Evolutionary conservation across 2,888 invertebrate genomes (phyloP).

Genomic region (Amorpha juglandis): DNA sequence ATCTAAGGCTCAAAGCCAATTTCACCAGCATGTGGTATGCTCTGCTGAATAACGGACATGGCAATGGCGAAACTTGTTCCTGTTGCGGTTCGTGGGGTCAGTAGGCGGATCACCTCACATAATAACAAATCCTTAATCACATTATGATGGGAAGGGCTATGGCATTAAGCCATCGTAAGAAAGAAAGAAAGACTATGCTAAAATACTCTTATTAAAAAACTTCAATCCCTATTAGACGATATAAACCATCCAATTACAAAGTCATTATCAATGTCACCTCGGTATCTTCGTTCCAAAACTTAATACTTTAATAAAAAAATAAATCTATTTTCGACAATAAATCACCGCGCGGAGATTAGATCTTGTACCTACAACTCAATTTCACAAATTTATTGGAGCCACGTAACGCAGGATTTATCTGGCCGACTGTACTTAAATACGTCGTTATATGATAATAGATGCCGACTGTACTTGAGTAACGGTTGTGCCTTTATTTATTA

Average conservation of each 20-base stretch:
- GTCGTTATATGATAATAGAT: constrained; percentile 73
- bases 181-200: no score
- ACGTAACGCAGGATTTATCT: constrained; percentile 68
- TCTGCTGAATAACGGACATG: no score
- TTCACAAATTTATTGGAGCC: constrained; percentile 76
- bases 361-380: constrained; percentile 79
- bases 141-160: no score
- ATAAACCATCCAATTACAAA: constrained; percentile 15
- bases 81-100: no score
- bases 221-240: background rate
- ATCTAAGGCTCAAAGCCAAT: no score
- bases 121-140: no score
- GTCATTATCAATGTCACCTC: constrained; percentile 30
- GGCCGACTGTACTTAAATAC: constrained; percentile 74
- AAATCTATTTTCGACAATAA: constrained; percentile 75
- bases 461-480: constrained; percentile 65
- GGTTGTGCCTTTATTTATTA: constrained; percentile 38
- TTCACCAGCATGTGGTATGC: no score
- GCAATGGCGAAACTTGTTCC: no score
- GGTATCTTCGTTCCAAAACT: background rate
- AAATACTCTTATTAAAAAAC: no score
- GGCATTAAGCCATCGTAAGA: no score
- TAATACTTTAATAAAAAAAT: constrained; percentile 46
- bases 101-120: no score
- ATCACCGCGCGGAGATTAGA: constrained; percentile 75